These are phyloP conservation scores for Micropoecilia bifurca DNA, from an alignment of 2,797 vertebrate genomes.

Conservation along the genomic window DNA sequence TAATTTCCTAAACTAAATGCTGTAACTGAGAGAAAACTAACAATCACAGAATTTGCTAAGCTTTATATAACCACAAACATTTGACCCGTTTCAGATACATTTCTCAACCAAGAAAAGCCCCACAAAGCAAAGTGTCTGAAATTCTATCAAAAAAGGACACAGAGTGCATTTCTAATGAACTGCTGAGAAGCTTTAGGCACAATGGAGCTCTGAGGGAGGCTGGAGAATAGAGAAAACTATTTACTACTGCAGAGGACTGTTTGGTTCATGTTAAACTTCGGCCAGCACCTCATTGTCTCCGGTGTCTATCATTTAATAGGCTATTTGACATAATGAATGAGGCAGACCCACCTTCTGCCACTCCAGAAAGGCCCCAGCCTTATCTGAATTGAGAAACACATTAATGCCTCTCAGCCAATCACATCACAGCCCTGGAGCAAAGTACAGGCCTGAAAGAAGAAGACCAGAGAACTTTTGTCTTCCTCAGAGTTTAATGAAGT, in stretches of 20 bases:
- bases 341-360: slow-evolving; percentile 92
- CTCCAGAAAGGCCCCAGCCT: slow-evolving; percentile 80
- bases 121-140: slow-evolving; percentile 22
- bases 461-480: slow-evolving; percentile 79
- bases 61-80: background rate
- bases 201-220: slow-evolving; percentile 62
- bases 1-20: background rate
- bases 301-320: slow-evolving; percentile 88
- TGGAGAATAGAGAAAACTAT: slow-evolving; percentile 78
- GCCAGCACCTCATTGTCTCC: slow-evolving; percentile 87
- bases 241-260: slow-evolving; percentile 80
- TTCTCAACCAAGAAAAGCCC: slow-evolving; percentile 21
- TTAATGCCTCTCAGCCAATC: slow-evolving; percentile 79
- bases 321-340: slow-evolving; percentile 91
- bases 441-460: slow-evolving; percentile 74
- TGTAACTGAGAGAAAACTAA: background rate
- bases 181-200: slow-evolving; percentile 55
- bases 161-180: slow-evolving; percentile 52
- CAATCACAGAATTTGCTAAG: background rate
- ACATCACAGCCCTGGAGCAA: slow-evolving; percentile 53
- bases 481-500: slow-evolving; percentile 84
- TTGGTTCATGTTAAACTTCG: slow-evolving; percentile 85
- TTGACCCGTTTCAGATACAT: background rate
- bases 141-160: slow-evolving; percentile 26
- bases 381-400: slow-evolving; percentile 84